phyloP scores from a whole-genome alignment of 2,888 invertebrate species.

The Andricus quercusramuli region DNA sequence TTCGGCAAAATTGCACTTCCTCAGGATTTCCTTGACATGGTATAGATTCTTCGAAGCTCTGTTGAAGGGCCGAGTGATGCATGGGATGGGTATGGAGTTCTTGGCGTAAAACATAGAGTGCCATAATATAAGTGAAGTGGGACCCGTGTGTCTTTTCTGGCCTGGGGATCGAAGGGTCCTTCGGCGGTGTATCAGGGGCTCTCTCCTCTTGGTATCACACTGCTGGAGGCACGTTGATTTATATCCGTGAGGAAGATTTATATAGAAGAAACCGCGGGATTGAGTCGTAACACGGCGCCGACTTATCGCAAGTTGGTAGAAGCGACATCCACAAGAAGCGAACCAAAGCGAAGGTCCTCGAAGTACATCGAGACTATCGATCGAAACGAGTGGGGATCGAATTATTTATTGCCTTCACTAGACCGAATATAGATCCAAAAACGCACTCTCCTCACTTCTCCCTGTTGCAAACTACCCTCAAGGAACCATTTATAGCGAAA shows the following conservation, averaged over 20 bases:
- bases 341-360: constrained; percentile 49
- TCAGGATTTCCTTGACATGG: not conserved
- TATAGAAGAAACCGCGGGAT: constrained; percentile 76
- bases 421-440: not conserved
- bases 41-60: not conserved
- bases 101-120: constrained; percentile 59
- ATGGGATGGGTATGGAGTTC: constrained; percentile 15
- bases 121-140: constrained; percentile 72
- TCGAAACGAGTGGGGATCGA: constrained; percentile 48
- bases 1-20: not conserved
- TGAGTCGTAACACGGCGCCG: constrained; percentile 78
- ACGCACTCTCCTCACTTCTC: not conserved
- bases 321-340: constrained; percentile 61
- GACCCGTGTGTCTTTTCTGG: constrained; percentile 69
- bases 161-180: constrained; percentile 73
- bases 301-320: constrained; percentile 78
- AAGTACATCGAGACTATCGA: constrained; percentile 55
- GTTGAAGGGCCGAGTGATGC: no score
- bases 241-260: constrained; percentile 75
- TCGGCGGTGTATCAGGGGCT: constrained; percentile 68
- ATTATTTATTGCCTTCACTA: constrained; percentile 21
- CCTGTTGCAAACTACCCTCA: not conserved
- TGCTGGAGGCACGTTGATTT: constrained; percentile 77
- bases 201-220: constrained; percentile 73
- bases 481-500: no score